A percentile compares a stretch with the other conserved stretches of the same genome.
Conservation (phyloP, 35 echinoderm and acorn worm species). For the Diadema setosum region DNA sequence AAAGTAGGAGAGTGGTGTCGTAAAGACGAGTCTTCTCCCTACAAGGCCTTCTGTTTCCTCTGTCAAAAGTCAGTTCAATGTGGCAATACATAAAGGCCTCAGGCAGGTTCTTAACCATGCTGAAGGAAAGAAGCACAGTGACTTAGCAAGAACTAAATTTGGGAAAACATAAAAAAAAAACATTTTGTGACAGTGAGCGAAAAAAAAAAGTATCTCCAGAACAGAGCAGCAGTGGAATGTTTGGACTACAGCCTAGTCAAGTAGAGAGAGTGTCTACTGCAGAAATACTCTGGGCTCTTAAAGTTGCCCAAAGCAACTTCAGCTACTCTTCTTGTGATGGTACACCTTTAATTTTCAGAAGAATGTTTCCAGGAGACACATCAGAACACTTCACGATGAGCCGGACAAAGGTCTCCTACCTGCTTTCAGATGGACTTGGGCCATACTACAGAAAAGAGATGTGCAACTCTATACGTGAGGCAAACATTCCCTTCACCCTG, state of each 20-base stretch:
- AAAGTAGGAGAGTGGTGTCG: slow-evolving; percentile 23
- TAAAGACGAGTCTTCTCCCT: slow-evolving; percentile 12
- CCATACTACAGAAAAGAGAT: slow-evolving; percentile 11
- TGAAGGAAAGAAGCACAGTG: slow-evolving; percentile 41
- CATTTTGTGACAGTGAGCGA: slow-evolving; percentile 10
- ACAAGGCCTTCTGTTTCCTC: slow-evolving; percentile 9
- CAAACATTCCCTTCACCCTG: not conserved
- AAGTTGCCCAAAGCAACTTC: slow-evolving; percentile 11
- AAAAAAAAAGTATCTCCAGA: not conserved
- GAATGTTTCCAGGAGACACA: slow-evolving; percentile 2
- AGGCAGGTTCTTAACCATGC: slow-evolving; percentile 22
- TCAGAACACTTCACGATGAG: slow-evolving; percentile 19
- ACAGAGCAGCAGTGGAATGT: not conserved
- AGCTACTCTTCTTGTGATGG: not conserved
- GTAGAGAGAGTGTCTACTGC: not conserved
- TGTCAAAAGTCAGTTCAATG: slow-evolving; percentile 32
- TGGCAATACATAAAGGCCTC: slow-evolving; percentile 28
- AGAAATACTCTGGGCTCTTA: slow-evolving; percentile 2
- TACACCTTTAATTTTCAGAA: not conserved
- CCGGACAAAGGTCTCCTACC: slow-evolving; percentile 4
- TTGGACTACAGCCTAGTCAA: slow-evolving; percentile 7
- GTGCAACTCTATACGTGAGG: slow-evolving; percentile 14
- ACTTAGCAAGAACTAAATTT: slow-evolving; percentile 32
- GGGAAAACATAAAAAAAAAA: slow-evolving; percentile 16
- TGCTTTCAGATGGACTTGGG: slow-evolving; percentile 8